These are phyloP conservation scores for Hormiphora californensis DNA, from an alignment of 37 sponge, comb jelly and placozoan species.

Conservation along the genomic window DNA sequence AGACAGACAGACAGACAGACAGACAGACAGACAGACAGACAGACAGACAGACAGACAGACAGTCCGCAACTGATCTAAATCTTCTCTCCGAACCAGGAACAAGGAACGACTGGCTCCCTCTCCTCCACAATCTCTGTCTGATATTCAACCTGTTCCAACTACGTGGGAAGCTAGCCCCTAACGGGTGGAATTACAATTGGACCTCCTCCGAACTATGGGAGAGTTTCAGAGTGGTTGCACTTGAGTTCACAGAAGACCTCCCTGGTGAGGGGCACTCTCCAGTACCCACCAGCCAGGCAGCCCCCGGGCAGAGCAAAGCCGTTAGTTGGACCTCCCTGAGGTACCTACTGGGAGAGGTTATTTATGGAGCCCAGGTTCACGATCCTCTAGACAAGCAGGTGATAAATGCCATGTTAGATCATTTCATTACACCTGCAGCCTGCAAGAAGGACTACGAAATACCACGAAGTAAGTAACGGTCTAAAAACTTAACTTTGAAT, in stretches of 20 bases:
- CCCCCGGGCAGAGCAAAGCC: neutral
- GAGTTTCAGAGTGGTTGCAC: neutral
- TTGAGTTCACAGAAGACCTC: neutral
- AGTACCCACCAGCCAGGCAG: neutral
- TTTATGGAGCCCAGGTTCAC: conserved; percentile 6
- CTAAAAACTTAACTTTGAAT: neutral
- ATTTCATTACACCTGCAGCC: conserved; percentile 20
- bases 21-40: too few relatives aligned
- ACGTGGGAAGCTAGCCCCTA: neutral
- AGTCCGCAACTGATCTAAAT: too few relatives aligned
- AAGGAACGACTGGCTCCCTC: neutral
- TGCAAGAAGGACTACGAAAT: conserved; percentile 46
- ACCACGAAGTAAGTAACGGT: neutral
- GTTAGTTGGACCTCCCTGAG: neutral
- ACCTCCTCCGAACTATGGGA: conserved; percentile 4
- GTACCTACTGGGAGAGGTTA: conserved; percentile 24
- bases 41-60: too few relatives aligned
- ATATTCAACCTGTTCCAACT: conserved; percentile 46
- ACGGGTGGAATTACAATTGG: conserved; percentile 34
- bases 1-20: too few relatives aligned
- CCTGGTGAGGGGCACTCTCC: neutral
- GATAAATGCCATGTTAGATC: conserved; percentile 19
- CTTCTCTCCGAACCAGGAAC: too few relatives aligned
- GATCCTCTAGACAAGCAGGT: conserved; percentile 33
- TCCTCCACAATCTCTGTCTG: conserved; percentile 31